Evolutionary conservation across 2,113 vertebrate genomes (phyloP).

Genomic region (Podilymbus podiceps): DNA sequence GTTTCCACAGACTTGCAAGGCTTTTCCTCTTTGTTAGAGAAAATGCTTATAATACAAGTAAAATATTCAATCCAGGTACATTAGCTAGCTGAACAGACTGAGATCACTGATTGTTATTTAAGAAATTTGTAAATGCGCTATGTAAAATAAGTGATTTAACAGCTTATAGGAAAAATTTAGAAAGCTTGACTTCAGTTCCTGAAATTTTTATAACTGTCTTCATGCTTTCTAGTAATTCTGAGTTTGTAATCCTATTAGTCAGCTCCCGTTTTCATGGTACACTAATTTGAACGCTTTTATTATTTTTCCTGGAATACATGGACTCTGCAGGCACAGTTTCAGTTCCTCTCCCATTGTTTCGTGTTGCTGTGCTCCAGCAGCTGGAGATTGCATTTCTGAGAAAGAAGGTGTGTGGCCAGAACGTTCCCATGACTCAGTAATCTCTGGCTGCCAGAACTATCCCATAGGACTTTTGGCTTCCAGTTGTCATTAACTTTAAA

Average conservation of each 20-base stretch:
- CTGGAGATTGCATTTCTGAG: neutral
- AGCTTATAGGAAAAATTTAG: neutral
- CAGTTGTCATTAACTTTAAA: neutral
- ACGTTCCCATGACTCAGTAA: neutral
- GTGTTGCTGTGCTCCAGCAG: neutral
- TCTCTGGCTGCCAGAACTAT: neutral
- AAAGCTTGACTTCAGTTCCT: neutral
- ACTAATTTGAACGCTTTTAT: neutral
- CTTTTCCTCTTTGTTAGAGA: neutral
- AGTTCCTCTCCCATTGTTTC: neutral
- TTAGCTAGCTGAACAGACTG: neutral
- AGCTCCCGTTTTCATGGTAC: neutral
- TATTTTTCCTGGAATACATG: neutral
- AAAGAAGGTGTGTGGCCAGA: neutral
- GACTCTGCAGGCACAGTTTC: neutral
- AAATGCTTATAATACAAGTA: neutral
- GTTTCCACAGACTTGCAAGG: neutral
- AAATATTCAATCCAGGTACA: neutral
- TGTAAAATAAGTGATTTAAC: neutral
- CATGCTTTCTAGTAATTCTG: slow-evolving; percentile 8
- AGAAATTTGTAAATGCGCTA: neutral
- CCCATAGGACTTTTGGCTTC: neutral
- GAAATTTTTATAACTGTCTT: neutral
- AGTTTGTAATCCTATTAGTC: slow-evolving; percentile 20
- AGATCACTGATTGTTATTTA: neutral